phyloP scores from a whole-genome alignment of 2,113 vertebrate genomes.

The Cyprinodon tularosa region DNA sequence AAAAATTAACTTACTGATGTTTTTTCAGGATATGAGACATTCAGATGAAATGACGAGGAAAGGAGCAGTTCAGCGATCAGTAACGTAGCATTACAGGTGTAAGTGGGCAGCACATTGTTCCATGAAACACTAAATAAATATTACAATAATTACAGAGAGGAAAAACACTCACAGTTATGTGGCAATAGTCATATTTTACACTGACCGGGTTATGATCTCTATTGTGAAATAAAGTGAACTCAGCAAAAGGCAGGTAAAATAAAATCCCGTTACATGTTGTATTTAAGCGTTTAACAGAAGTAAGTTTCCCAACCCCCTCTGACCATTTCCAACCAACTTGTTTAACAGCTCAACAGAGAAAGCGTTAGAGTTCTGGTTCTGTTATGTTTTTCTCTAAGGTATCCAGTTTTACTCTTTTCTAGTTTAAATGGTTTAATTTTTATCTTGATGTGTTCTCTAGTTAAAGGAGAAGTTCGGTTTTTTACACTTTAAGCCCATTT shows the following conservation, averaged over 20 bases:
- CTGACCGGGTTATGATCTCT: conserved; percentile 3
- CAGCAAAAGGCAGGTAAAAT: not conserved
- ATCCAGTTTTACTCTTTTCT: too few relatives aligned
- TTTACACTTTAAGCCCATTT: too few relatives aligned
- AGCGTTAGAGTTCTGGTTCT: too few relatives aligned
- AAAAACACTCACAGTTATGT: not conserved
- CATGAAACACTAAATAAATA: conserved; percentile 45
- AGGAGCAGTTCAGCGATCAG: conserved; percentile 15
- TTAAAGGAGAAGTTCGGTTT: too few relatives aligned
- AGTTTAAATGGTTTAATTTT: too few relatives aligned
- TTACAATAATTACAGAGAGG: conserved; percentile 26
- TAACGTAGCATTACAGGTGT: conserved; percentile 8
- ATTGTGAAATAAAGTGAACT: not conserved
- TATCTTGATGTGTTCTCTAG: too few relatives aligned
- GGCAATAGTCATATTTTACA: not conserved
- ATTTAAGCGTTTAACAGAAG: not conserved
- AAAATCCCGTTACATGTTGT: not conserved
- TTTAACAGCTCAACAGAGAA: too few relatives aligned
- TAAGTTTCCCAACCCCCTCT: too few relatives aligned
- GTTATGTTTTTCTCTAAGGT: too few relatives aligned
- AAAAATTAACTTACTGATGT: not conserved
- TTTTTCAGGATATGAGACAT: conserved; percentile 7
- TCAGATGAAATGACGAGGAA: not conserved
- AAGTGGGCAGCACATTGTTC: conserved; percentile 24
- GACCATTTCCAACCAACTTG: too few relatives aligned